Evolutionary conservation across 1,140 invertebrate genomes (phyloP), one percentile per base, ranked within the genome.

Genomic region (Neodiprion fabricii): DNA sequence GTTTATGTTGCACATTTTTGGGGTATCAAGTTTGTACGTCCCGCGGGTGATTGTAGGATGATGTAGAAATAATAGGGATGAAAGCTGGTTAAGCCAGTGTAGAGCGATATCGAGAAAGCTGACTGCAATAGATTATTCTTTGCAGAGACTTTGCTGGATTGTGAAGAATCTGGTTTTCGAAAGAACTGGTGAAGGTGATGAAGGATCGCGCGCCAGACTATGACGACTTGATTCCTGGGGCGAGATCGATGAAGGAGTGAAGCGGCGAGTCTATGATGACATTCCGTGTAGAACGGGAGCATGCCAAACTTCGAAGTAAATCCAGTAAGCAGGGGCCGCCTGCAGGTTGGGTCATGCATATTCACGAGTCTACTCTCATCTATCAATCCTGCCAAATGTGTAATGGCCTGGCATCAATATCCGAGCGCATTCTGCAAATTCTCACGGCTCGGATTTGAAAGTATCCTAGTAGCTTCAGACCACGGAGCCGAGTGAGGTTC

Each of bases 361-460:
- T 69, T 69, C 67, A 69, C 14, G 67, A 69, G 40, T 21, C 12
- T 21, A 23, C 67, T 47, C 67, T 47, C 40, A 69, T 69, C 67
- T 69, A 69, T 69, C 67, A 69, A 69, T 21, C 40, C 67, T 69
- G 67, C 67, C 67, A 69, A 69, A 69, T 69, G 67, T 69, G 67
- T 69, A 69, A 69, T 47, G 67, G 40, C 23, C 67, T 69, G 67
- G 67, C 67, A 69, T 69, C 67, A 47, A 69, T 47, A 47, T 69
- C 67, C 67, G 11, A 69, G 67, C 67, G 67, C 67, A 71, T 71
- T 50, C 70, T 71, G 70, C 40, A 71, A 48, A 71, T 71, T 71
- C 70, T 71, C 70, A 71, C 70, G 70, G 70, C 70, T 71, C 70
- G 48, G 70, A 71, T 71, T 50, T 50, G 70, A 71, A 50, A 71